A percentile compares a stretch with the other conserved stretches of the same genome.
Conservation (phyloP, 2,797 vertebrate species). For the Psittacula echo region DNA sequence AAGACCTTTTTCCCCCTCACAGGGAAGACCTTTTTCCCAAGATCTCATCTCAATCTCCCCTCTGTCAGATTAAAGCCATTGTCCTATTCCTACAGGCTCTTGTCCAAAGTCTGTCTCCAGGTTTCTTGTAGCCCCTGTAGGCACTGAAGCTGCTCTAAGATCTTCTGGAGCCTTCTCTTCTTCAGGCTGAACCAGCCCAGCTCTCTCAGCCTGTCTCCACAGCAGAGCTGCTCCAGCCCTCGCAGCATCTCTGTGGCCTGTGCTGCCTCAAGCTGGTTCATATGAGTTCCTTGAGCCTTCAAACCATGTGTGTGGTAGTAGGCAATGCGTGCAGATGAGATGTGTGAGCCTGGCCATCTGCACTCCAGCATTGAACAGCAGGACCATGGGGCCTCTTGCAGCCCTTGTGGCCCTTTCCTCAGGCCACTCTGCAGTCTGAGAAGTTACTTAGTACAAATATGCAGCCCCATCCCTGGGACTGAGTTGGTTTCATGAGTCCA, state of each 20-base stretch:
- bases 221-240: background rate
- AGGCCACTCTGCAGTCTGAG: background rate
- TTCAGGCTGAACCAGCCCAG: background rate
- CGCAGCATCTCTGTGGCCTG: background rate
- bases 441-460: background rate
- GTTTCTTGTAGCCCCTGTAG: no score
- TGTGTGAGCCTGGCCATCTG: background rate
- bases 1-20: no score
- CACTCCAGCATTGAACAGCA: background rate
- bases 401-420: background rate
- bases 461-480: background rate
- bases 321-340: accelerated
- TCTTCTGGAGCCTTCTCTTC: background rate
- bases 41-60: no score
- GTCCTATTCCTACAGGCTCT: no score
- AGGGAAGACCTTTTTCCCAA: no score
- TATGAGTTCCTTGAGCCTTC: background rate
- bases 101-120: no score
- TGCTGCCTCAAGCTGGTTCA: background rate
- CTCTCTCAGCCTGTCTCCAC: no score
- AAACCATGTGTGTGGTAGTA: accelerated
- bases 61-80: no score
- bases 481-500: background rate
- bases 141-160: background rate
- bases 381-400: background rate